Conservation (phyloP, 2,888 invertebrate genomes). For the Nephrotoma appendiculata region DNA sequence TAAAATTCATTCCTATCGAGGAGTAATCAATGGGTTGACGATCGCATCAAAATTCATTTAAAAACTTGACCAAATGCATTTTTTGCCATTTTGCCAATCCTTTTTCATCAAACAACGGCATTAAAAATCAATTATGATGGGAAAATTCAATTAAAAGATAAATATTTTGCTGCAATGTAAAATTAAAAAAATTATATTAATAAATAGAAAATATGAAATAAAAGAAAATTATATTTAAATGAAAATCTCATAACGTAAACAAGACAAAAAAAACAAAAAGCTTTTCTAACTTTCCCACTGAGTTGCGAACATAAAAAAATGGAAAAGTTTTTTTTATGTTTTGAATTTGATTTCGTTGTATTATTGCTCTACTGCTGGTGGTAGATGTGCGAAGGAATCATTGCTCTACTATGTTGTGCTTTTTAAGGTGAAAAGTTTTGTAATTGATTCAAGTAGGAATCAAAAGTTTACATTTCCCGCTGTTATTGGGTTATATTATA, state of each 20-base stretch:
- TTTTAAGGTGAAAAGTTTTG: background rate
- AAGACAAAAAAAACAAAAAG: background rate
- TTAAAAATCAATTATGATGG: background rate
- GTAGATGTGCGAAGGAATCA: background rate
- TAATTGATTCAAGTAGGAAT: background rate
- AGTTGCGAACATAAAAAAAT: background rate
- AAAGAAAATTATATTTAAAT: background rate
- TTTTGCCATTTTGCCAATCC: background rate
- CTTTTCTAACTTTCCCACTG: background rate
- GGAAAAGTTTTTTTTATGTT: background rate
- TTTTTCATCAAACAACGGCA: background rate
- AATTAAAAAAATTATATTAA: background rate
- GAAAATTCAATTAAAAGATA: background rate
- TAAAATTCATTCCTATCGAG: background rate
- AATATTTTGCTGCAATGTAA: background rate
- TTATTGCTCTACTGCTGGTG: background rate
- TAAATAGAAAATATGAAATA: background rate
- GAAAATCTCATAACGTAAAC: background rate
- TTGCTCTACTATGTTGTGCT: background rate
- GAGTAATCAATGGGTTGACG: background rate
- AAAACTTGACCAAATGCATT: background rate
- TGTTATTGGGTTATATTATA: background rate
- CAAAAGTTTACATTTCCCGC: background rate
- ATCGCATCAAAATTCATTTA: background rate
- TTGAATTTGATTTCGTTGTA: background rate